Percentiles rank a stretch among this genome's conserved stretches.
Evolutionary conservation across 2,113 vertebrate species (phyloP).

Genomic region (Toxotes chatareus): DNA sequence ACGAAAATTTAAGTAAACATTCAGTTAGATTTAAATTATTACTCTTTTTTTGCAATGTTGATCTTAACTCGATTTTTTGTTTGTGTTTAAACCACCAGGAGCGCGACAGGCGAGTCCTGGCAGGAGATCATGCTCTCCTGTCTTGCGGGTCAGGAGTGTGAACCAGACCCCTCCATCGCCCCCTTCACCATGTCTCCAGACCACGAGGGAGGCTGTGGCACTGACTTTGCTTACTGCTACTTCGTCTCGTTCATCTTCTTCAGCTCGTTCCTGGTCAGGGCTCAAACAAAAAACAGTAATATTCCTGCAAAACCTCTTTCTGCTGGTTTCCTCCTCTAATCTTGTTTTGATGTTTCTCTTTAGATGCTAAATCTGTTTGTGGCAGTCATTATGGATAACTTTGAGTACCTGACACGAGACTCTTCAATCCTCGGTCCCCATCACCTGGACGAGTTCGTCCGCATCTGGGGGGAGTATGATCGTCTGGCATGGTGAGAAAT

Average conservation of each 20-base stretch:
- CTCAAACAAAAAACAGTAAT: background rate
- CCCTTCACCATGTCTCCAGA: constrained; percentile 83
- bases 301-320: background rate
- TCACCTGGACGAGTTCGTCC: constrained; percentile 98
- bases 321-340: background rate
- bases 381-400: constrained; percentile 99
- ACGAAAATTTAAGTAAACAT: background rate
- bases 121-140: constrained; percentile 99
- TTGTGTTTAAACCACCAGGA: constrained; percentile 82
- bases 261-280: constrained; percentile 97
- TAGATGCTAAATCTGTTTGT: constrained; percentile 99
- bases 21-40: background rate
- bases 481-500: constrained; percentile 91
- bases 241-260: constrained; percentile 99
- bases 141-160: constrained; percentile 93
- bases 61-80: constrained; percentile 20
- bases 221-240: constrained; percentile 97
- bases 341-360: constrained; percentile 2
- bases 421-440: constrained; percentile 98
- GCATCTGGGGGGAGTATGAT: constrained; percentile 98
- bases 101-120: constrained; percentile 98
- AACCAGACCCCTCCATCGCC: constrained; percentile 88
- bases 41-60: background rate
- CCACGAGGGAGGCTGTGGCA: constrained; percentile 90
- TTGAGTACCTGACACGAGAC: constrained; percentile 97